phyloP scores from a whole-genome alignment of 1,140 invertebrate species.

The Dendroctonus ponderosae region DNA sequence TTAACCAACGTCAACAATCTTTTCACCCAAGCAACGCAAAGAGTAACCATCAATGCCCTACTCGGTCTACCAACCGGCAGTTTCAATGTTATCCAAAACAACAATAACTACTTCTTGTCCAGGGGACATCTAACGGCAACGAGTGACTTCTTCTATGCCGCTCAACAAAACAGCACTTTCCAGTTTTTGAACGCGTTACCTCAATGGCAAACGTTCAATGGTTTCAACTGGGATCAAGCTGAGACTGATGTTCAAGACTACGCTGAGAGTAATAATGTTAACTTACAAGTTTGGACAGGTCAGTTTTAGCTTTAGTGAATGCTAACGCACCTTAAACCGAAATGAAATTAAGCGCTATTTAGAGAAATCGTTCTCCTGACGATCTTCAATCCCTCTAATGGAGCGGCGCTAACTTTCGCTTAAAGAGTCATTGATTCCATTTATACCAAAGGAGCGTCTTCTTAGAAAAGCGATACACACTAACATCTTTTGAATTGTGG shows the following conservation, averaged over 20 bases:
- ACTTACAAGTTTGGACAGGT: constrained; percentile 59
- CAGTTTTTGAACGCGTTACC: constrained; percentile 57
- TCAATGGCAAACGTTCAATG: constrained; percentile 61
- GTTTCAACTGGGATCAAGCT: constrained; percentile 56
- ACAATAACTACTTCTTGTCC: constrained; percentile 57
- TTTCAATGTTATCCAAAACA: constrained; percentile 46
- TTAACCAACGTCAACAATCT: constrained; percentile 36
- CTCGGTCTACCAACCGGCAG: constrained; percentile 45
- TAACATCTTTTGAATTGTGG: too few species aligned
- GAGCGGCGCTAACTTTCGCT: too few species aligned
- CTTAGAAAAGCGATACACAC: too few species aligned
- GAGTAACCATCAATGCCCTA: constrained; percentile 39
- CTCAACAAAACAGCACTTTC: constrained; percentile 64
- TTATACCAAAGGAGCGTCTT: too few species aligned
- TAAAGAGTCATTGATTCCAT: too few species aligned
- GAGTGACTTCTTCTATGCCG: constrained; percentile 62
- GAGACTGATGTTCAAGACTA: constrained; percentile 53
- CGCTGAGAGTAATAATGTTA: constrained; percentile 32
- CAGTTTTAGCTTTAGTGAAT: constrained; percentile 16
- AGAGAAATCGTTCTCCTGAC: too few species aligned
- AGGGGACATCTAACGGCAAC: constrained; percentile 68
- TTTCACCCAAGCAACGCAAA: constrained; percentile 43
- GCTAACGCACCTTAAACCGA: too few species aligned
- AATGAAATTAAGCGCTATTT: too few species aligned
- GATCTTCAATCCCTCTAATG: too few species aligned